These are phyloP conservation scores for Kryptolebias ocellatus DNA, from an alignment of 2,797 vertebrate genomes.

Conservation along the genomic window DNA sequence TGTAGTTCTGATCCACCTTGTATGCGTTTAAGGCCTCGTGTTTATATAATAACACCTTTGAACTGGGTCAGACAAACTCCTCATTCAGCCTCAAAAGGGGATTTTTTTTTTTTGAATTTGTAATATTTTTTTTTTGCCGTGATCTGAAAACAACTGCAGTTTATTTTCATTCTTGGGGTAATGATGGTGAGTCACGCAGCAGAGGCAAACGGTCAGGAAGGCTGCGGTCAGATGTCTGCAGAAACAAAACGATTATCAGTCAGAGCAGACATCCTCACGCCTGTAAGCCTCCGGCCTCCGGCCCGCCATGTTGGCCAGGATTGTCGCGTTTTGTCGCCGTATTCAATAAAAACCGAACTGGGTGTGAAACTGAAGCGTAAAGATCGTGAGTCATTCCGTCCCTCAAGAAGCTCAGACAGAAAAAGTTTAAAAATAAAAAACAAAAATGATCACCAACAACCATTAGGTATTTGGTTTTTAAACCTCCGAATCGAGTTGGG, in stretches of 20 bases:
- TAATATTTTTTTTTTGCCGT: conserved; percentile 36
- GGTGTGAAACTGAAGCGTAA: conserved; percentile 5
- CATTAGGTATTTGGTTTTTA: not conserved
- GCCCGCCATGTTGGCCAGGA: not conserved
- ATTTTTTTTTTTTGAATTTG: conserved; percentile 3
- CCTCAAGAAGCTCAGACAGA: not conserved
- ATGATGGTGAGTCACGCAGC: conserved; percentile 69
- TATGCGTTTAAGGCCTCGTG: conserved; percentile 24
- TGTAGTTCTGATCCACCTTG: not conserved
- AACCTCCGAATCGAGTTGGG: conserved; percentile 4
- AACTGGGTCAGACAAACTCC: conserved; percentile 53
- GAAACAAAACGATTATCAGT: conserved; percentile 30
- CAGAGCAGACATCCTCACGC: not conserved
- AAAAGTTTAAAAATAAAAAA: conserved; percentile 12
- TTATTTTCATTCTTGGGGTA: conserved; percentile 73
- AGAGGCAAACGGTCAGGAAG: conserved; percentile 61
- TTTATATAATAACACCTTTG: conserved; percentile 41
- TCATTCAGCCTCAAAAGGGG: conserved; percentile 52
- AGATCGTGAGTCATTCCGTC: conserved; percentile 43
- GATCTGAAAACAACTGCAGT: conserved; percentile 66
- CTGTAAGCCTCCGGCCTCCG: conserved; percentile 19
- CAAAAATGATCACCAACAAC: conserved; percentile 5
- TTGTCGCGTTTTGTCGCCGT: conserved; percentile 25
- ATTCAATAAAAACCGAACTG: conserved; percentile 28
- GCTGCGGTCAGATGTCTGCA: conserved; percentile 61